Conservation (phyloP, 2,113 vertebrate genomes). For the Mesocricetus auratus region DNA sequence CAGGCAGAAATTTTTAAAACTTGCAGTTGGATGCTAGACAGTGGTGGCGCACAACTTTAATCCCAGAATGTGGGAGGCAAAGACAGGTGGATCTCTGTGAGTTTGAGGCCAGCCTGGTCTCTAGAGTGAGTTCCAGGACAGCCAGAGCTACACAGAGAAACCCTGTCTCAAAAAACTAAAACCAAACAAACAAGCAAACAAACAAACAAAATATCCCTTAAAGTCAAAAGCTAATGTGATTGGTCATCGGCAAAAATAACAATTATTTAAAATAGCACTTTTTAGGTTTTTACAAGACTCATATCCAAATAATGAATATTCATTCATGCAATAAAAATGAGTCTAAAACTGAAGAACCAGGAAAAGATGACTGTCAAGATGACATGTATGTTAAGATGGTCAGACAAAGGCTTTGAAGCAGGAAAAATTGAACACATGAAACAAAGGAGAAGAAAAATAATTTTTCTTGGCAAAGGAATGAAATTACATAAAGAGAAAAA, state of each 20-base stretch:
- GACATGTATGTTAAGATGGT: neutral
- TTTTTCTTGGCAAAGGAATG: neutral
- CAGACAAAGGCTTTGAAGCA: neutral
- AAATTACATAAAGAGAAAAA: neutral
- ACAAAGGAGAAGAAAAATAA: neutral
- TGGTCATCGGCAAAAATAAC: conserved; percentile 37
- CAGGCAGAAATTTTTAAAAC: conserved; percentile 38
- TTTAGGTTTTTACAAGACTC: conserved; percentile 40
- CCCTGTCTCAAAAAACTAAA: too few relatives aligned
- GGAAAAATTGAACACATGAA: conserved; percentile 24
- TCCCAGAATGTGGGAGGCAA: too few relatives aligned
- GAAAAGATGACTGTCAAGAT: neutral
- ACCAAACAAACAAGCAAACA: too few relatives aligned
- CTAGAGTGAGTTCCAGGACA: too few relatives aligned
- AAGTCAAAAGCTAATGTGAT: conserved; percentile 12
- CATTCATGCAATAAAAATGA: conserved; percentile 6
- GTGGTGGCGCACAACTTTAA: too few relatives aligned
- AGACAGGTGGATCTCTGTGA: too few relatives aligned
- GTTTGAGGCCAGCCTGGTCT: too few relatives aligned
- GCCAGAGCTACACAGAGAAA: too few relatives aligned
- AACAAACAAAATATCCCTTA: too few relatives aligned
- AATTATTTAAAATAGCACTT: conserved; percentile 16
- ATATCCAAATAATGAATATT: conserved; percentile 9
- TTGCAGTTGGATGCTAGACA: neutral
- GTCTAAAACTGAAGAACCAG: neutral